A percentile compares a stretch with the other conserved stretches of the same genome.
phyloP scores from a whole-genome alignment of 2,113 vertebrate species.

The Illadopsis cleaveri region DNA sequence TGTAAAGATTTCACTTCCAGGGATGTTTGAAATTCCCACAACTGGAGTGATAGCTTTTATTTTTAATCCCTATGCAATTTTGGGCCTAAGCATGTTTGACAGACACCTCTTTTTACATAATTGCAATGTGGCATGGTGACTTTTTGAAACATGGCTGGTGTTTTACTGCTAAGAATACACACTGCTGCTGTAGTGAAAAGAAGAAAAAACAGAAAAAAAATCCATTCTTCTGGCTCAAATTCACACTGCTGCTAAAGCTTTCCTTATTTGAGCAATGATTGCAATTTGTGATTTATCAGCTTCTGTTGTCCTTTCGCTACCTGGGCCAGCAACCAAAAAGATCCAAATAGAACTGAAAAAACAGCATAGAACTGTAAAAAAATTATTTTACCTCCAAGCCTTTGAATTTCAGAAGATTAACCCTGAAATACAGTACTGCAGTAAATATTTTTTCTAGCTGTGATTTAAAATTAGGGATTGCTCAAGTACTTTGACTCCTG shows the following conservation, averaged over 20 bases:
- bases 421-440: background rate
- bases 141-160: background rate
- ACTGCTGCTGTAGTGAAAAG: background rate
- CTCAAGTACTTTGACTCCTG: background rate
- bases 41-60: background rate
- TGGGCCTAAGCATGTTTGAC: background rate
- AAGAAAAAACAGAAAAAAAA: background rate
- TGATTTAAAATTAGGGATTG: background rate
- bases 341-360: background rate
- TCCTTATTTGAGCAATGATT: background rate
- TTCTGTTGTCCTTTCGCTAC: background rate
- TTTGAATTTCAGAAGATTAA: background rate
- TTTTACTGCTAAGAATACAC: background rate
- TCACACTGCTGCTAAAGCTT: background rate
- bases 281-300: background rate
- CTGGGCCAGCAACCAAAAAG: background rate
- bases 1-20: background rate
- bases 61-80: background rate
- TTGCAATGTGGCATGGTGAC: background rate
- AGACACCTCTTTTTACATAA: background rate
- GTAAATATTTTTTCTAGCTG: constrained; percentile 9
- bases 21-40: background rate
- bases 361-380: background rate
- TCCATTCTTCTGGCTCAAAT: background rate
- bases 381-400: background rate